Conservation (phyloP, 2,888 invertebrate genomes). For the Plagiodera versicolora region DNA sequence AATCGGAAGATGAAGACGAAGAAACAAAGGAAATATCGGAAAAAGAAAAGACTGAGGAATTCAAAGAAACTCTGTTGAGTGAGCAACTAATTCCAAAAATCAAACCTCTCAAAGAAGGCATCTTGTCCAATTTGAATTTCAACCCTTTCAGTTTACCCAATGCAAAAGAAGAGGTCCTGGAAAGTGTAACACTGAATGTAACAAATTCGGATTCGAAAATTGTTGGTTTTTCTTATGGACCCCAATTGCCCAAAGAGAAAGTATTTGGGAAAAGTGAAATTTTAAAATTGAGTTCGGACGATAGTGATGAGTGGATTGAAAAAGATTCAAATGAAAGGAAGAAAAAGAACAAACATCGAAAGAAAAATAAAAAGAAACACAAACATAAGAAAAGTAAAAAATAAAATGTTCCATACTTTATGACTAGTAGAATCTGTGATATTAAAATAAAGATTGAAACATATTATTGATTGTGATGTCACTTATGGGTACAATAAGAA, state of each 20-base stretch:
- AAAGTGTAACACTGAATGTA: background rate
- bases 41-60: conserved; percentile 35
- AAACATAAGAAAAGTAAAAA: conserved; percentile 29
- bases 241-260: conserved; percentile 35
- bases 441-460: background rate
- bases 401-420: background rate
- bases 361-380: conserved; percentile 43
- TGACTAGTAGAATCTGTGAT: background rate
- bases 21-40: conserved; percentile 37
- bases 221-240: conserved; percentile 39
- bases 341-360: conserved; percentile 36
- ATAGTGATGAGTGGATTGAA: conserved; percentile 45
- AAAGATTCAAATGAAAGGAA: conserved; percentile 31
- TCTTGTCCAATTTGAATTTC: conserved; percentile 47
- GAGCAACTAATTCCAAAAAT: conserved; percentile 50
- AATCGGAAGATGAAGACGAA: conserved; percentile 50
- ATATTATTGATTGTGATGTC: no score
- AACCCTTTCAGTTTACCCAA: conserved; percentile 34
- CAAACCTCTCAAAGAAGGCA: conserved; percentile 49
- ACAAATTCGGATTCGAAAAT: background rate
- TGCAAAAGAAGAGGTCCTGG: background rate
- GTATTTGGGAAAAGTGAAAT: background rate
- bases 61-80: conserved; percentile 44
- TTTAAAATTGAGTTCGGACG: conserved; percentile 21
- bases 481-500: no score